Evolutionary conservation across 2,888 invertebrate species (phyloP).

Genomic region (Campoplex capitator): DNA sequence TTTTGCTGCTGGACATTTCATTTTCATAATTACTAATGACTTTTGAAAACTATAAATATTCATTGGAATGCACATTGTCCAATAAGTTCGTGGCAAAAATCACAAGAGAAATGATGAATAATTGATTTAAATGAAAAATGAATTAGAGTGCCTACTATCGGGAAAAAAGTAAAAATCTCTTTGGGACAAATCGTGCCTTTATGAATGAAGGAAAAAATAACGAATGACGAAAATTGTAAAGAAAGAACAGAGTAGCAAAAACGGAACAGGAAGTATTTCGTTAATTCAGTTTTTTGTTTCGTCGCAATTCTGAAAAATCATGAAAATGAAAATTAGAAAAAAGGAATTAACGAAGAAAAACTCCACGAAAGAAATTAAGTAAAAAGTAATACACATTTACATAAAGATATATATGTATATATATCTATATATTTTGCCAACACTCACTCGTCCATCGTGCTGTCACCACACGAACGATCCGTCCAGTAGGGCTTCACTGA

Average conservation of each 20-base stretch:
- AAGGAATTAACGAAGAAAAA: background rate
- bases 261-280: slow-evolving; percentile 10
- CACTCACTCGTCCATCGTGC: slow-evolving; percentile 82
- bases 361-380: slow-evolving; percentile 5
- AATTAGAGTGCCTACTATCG: slow-evolving; percentile 37
- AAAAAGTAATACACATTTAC: slow-evolving; percentile 13
- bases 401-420: slow-evolving; percentile 5
- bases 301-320: background rate
- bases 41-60: background rate
- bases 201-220: slow-evolving; percentile 47
- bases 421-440: slow-evolving; percentile 73
- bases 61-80: background rate
- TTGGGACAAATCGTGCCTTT: slow-evolving; percentile 81
- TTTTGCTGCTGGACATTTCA: background rate
- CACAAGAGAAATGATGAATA: background rate
- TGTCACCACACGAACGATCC: slow-evolving; percentile 82
- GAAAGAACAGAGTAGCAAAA: slow-evolving; percentile 16
- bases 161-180: slow-evolving; percentile 36
- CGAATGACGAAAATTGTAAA: slow-evolving; percentile 53
- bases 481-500: slow-evolving; percentile 83
- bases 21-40: background rate
- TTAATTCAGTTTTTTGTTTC: background rate
- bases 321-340: background rate
- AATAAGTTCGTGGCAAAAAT: background rate
- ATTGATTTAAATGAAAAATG: background rate